These are phyloP conservation scores for Cyclargus thomasi DNA, from an alignment of 1,140 invertebrate genomes.

Conservation along the genomic window DNA sequence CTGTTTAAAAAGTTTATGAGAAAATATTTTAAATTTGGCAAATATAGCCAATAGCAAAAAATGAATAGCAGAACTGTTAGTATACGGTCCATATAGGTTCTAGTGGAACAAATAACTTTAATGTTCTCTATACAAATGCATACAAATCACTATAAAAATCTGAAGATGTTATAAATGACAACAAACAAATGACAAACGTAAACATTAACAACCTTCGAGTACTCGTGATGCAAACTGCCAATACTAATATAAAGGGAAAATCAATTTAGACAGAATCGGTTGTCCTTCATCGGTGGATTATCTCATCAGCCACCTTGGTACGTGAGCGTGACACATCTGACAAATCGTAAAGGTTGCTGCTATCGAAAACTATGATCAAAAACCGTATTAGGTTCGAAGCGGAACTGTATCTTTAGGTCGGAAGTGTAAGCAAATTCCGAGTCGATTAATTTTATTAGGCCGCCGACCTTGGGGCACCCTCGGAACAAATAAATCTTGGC, in stretches of 20 bases:
- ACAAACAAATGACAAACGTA: neutral
- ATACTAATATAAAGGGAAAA: constrained; percentile 6
- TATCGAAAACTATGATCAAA: constrained; percentile 14
- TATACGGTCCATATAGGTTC: too few species aligned
- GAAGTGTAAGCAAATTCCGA: constrained; percentile 37
- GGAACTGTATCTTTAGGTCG: constrained; percentile 30
- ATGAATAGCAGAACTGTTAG: too few species aligned
- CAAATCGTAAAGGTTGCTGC: constrained; percentile 9
- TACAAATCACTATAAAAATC: too few species aligned
- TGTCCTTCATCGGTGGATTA: neutral
- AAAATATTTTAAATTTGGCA: too few species aligned
- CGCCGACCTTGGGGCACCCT: neutral
- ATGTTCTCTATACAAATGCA: too few species aligned
- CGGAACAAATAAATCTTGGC: constrained; percentile 2
- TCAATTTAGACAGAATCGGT: constrained; percentile 6
- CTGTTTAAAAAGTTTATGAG: too few species aligned
- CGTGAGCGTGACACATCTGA: constrained; percentile 11
- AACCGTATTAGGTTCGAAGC: constrained; percentile 32
- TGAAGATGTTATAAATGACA: too few species aligned
- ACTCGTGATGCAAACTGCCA: neutral
- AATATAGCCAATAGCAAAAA: too few species aligned
- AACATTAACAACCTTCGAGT: neutral
- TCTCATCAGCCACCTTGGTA: constrained; percentile 7
- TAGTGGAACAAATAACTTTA: too few species aligned
- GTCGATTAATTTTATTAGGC: constrained; percentile 22